These are phyloP conservation scores for Actenoides lindsayi DNA, from an alignment of 2,113 vertebrate genomes.

Conservation along the genomic window DNA sequence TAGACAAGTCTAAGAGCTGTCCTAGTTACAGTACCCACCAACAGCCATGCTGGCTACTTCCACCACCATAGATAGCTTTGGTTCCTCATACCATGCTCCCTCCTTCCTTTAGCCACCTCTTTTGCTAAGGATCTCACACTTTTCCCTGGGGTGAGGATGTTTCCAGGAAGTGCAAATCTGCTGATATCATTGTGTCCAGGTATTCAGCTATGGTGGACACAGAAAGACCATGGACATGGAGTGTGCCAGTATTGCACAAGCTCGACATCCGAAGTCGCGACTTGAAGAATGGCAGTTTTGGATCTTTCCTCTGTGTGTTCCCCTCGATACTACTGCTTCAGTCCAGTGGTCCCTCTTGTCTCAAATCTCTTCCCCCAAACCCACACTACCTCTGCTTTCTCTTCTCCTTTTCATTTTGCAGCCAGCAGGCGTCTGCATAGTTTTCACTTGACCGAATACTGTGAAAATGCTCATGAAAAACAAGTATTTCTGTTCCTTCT, in stretches of 20 bases:
- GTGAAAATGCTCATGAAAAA: conserved; percentile 31
- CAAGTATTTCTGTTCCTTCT: conserved; percentile 4
- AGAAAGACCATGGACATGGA: background rate
- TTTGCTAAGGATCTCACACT: background rate
- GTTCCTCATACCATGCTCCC: background rate
- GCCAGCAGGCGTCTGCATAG: conserved; percentile 5
- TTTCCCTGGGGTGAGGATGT: background rate
- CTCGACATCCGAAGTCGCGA: background rate
- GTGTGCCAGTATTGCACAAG: background rate
- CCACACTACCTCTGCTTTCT: background rate
- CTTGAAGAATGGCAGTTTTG: background rate
- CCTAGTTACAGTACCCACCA: background rate
- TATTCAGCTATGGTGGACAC: background rate
- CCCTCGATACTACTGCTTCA: background rate
- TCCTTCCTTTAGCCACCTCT: background rate
- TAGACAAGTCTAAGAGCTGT: background rate
- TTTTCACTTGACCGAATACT: conserved; percentile 27
- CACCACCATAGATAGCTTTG: background rate
- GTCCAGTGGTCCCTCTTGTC: background rate
- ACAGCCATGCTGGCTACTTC: background rate
- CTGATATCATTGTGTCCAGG: background rate
- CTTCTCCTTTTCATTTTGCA: background rate
- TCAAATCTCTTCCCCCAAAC: background rate
- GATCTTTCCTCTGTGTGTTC: background rate
- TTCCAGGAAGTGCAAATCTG: background rate